Base-by-base conservation (phyloP, 2,113 vertebrate species). In the Rhynchomys soricoides region DNA sequence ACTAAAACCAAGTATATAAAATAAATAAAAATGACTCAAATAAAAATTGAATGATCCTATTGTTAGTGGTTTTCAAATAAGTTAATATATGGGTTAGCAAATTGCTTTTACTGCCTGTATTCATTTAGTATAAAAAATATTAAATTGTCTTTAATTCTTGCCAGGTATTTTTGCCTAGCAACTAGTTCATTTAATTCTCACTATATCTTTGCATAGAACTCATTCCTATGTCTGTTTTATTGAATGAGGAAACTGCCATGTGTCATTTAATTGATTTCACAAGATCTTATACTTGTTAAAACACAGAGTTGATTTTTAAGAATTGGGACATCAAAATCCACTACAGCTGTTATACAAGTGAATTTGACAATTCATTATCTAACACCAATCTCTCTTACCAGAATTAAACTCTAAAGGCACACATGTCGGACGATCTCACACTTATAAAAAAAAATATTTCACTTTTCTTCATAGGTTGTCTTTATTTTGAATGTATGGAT, bases 231-330 rank as follows among this genome's bases (percentile, higher is more conserved):
- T 4, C 13, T 17, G 62, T 81, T 93, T 96, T 87, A 86, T 34
- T 79, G 86, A 68, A 52, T 68, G 29, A 89, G 45, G 10, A 96
- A 97, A 91, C 29, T 45, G 31, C 68, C 64, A 26, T 64, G 8
- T n/a, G 68, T 7, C 52, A 29, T 73, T 90, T 77, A 73, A 57
- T 62, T 43, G 75, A 57, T 29, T 73, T 89, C 52, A 81, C n/a
- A 95, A 94, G 6, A 15, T 86, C 45, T 92, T 21, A 86, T 0
- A 71, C 26, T 7, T 34, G 26, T 43, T 62, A 88, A 55, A 50
- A 86, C 40, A 3, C 9, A 40, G 48, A 86, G 52, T 86, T 19
- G 29, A 31, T 17, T n/a, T 93, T 45, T 83, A 57, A 90, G 34
- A 52, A 59, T 57, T 16, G 2, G 34, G 7, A 94, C 50, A 64